Base-by-base conservation (phyloP, 1,140 invertebrate species). In the Hyles euphorbiae region DNA sequence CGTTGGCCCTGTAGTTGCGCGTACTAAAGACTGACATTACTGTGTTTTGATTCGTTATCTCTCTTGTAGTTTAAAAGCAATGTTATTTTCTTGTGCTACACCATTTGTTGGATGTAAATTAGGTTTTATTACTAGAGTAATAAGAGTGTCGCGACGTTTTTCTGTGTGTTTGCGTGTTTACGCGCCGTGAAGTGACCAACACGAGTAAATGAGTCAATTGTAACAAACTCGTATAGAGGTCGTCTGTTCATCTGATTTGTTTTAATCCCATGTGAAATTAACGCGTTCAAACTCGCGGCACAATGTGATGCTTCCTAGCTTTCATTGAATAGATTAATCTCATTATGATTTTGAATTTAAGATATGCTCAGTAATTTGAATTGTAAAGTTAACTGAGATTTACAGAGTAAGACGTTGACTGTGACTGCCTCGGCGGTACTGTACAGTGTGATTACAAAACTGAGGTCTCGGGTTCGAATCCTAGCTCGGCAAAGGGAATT, bases 161-260 rank as follows among this genome's bases (percentile, higher is more conserved):
- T 48, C 22, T 5, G 34, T 53, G 45, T 5, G 36, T 40, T 40
- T 40, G 36, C 36, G 45, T n/a, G 51, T 8, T 9, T 51, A 5
- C 36, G 46, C 57, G 36, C 5, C 47, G 9, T 49, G 45, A 50
- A 44, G 33, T 10, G 56, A 32, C 58, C 56, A 61, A 58, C 56
- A 48, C 34, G 52, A 47, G 51, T 54, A 64, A 62, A 64, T 67
- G 54, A 67, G 59, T 33, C 76, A 72, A 74, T 74, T 78, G 74
- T 65, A 62, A 62, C 72, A 69, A 72, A 72, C 64, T 65, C 54
- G 56, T 68, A 54, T 58, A 57, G 67, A 78, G 76, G 74, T 74
- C 74, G 53, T 56, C 48, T 47, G 53, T 55, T 33, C 46, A 22
- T 46, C 34, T n/a, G 47, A 36, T 52, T 47, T 22, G 10, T 22